Percentiles rank a stretch among this genome's conserved stretches.
Conservation (phyloP, 2,113 vertebrate genomes). For the Nannospalax galili region DNA sequence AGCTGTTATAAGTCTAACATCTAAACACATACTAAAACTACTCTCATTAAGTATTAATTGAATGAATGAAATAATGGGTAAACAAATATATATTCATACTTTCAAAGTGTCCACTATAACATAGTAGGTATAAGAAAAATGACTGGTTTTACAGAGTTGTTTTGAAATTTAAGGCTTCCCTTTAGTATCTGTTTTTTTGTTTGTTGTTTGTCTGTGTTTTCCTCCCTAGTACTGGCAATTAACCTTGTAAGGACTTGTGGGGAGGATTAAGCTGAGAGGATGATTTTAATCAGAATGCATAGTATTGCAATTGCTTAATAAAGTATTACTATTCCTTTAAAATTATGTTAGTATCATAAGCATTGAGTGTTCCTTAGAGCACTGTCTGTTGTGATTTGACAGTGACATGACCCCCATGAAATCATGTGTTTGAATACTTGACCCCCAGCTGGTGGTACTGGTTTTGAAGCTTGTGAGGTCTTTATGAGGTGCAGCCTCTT, state of each 20-base stretch:
- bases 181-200: background rate
- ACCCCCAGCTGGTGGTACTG: too few species aligned
- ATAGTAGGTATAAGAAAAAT: background rate
- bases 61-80: background rate
- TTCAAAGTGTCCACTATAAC: background rate
- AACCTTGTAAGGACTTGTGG: background rate
- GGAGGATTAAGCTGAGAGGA: background rate
- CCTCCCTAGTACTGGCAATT: background rate
- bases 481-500: too few species aligned
- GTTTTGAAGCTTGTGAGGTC: too few species aligned
- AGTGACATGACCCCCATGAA: too few species aligned
- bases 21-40: background rate
- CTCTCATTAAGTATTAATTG: background rate
- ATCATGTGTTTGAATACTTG: too few species aligned
- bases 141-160: background rate
- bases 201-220: accelerated
- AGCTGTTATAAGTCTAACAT: background rate
- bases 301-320: background rate
- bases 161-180: background rate
- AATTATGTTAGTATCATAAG: background rate
- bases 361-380: background rate
- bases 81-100: background rate
- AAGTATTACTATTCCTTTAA: background rate
- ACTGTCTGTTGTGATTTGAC: too few species aligned
- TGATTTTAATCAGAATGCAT: background rate